These are phyloP conservation scores for Ahaetulla prasina DNA, from an alignment of 2,113 vertebrate species.

Conservation along the genomic window DNA sequence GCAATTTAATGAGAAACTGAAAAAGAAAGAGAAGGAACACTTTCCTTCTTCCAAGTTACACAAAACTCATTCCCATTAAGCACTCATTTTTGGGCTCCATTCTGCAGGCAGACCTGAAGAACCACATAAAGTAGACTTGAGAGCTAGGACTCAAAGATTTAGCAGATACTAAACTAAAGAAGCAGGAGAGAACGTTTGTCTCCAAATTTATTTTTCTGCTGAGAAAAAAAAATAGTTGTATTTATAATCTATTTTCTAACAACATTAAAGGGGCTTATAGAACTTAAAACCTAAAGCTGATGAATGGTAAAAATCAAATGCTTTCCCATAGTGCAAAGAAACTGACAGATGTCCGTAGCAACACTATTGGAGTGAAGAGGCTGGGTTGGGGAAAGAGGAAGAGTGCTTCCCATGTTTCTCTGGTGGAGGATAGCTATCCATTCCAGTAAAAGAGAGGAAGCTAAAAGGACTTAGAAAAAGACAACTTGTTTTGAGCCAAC, in stretches of 20 bases:
- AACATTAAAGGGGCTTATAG: not conserved
- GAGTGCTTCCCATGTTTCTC: not conserved
- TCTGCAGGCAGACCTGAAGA: not conserved
- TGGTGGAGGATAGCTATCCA: not conserved
- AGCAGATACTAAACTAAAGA: not conserved
- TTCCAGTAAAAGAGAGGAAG: not conserved
- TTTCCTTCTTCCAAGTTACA: not conserved
- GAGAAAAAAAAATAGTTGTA: not conserved
- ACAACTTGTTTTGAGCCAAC: not conserved
- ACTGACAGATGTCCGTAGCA: not conserved
- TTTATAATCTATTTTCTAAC: not conserved
- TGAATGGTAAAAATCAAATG: not conserved
- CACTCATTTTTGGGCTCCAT: slow-evolving; percentile 19
- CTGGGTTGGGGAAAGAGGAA: too few relatives aligned
- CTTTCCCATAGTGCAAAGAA: not conserved
- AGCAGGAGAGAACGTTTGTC: not conserved
- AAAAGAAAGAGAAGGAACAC: not conserved
- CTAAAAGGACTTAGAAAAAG: not conserved
- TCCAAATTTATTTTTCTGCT: not conserved
- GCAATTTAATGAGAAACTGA: not conserved
- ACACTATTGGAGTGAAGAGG: not conserved
- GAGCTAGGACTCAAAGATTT: not conserved
- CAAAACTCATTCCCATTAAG: not conserved
- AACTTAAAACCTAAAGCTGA: not conserved
- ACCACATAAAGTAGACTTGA: not conserved